Percentiles rank a stretch among this genome's conserved stretches.
phyloP scores from a whole-genome alignment of 2,888 invertebrate genomes.

The Eristalis pertinax region DNA sequence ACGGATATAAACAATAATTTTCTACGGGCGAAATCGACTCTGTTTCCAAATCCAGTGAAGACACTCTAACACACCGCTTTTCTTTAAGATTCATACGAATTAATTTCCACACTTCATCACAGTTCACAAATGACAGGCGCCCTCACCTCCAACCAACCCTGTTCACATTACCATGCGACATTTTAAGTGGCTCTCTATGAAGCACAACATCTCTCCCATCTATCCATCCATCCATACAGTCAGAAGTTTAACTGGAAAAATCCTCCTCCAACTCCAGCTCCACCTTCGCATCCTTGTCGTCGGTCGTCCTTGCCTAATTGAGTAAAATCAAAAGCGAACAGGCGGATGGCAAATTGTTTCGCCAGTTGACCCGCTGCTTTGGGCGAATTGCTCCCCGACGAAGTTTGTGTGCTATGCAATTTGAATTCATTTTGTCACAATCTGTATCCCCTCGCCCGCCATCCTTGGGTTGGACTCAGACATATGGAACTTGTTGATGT shows the following conservation, averaged over 20 bases:
- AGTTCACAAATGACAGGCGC: background rate
- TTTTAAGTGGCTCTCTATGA: slow-evolving; percentile 53
- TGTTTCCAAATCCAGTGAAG: too few relatives aligned
- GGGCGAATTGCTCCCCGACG: slow-evolving; percentile 14
- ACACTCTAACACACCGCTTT: background rate
- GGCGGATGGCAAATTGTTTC: slow-evolving; percentile 49
- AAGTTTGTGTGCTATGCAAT: slow-evolving; percentile 33
- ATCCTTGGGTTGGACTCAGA: slow-evolving; percentile 14
- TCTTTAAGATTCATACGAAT: background rate
- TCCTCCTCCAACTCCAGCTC: slow-evolving; percentile 32
- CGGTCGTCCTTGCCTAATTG: slow-evolving; percentile 61
- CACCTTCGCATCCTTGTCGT: slow-evolving; percentile 15
- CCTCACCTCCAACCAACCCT: background rate
- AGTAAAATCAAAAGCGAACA: slow-evolving; percentile 69
- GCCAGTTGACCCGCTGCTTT: slow-evolving; percentile 56
- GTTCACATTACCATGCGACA: slow-evolving; percentile 52
- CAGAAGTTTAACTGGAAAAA: slow-evolving; percentile 50
- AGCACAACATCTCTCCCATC: slow-evolving; percentile 8
- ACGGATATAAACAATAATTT: too few relatives aligned
- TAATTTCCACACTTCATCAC: background rate
- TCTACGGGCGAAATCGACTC: too few relatives aligned
- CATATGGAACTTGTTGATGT: slow-evolving; percentile 58
- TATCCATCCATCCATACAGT: slow-evolving; percentile 4
- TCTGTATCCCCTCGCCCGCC: background rate
- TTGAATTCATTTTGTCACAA: slow-evolving; percentile 62